phyloP scores from a whole-genome alignment of 2,888 invertebrate genomes.

The Calephelis perditalis region DNA sequence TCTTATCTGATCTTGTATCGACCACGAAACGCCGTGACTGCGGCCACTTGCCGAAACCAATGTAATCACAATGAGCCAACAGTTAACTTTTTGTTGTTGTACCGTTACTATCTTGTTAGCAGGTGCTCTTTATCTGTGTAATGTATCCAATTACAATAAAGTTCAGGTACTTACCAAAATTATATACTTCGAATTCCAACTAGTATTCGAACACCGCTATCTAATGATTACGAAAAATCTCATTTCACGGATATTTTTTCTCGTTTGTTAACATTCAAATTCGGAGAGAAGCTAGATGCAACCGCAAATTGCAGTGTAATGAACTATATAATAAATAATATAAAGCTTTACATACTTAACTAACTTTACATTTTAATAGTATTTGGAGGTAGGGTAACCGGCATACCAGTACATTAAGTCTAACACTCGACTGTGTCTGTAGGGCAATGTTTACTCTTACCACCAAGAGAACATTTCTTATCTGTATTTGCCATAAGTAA shows the following conservation, averaged over 20 bases:
- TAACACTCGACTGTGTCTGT: no score
- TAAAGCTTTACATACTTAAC: no score
- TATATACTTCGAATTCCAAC: slow-evolving; percentile 9
- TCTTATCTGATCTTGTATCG: slow-evolving; percentile 60
- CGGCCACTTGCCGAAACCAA: slow-evolving; percentile 54
- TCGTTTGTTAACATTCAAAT: not conserved
- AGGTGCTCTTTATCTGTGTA: slow-evolving; percentile 43
- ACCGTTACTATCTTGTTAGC: slow-evolving; percentile 60
- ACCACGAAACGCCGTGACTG: slow-evolving; percentile 52
- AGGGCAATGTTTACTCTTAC: no score
- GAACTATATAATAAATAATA: not conserved
- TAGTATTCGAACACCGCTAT: not conserved
- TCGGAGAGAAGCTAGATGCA: not conserved
- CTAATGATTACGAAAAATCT: not conserved
- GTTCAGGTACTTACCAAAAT: slow-evolving; percentile 16
- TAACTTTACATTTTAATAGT: no score
- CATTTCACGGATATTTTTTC: not conserved
- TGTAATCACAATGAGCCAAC: slow-evolving; percentile 53
- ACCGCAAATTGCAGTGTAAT: not conserved
- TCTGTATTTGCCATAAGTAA: not conserved
- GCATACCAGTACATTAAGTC: no score
- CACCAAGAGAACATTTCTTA: no score
- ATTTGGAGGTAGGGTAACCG: no score
- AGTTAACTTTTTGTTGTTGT: slow-evolving; percentile 56
- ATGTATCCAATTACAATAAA: slow-evolving; percentile 29